Evolutionary conservation across 2,888 invertebrate species (phyloP), one percentile per base, ranked within the genome.

Genomic region (Frankliniella fusca): DNA sequence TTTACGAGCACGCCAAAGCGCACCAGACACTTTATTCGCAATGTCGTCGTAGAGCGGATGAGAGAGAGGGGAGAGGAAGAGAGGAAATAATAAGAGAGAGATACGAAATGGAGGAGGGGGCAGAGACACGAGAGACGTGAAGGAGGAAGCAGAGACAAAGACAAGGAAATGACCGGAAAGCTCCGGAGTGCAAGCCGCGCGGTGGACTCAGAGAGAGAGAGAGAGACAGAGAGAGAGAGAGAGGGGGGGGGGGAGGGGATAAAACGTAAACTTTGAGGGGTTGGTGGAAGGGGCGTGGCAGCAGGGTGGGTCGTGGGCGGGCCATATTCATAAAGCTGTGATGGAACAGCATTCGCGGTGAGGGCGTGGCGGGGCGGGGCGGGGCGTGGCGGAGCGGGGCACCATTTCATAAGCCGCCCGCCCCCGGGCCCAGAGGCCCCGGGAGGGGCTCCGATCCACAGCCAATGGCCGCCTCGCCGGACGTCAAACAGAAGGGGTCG

Each of bases 321-420:
- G 20, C 70, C 70, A 70, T 70, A 70, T 70, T 70, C 70, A 70
- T 70, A 70, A 70, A 23, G 23, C 70, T 23, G 20, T 18, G 54
- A 54, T 54, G 54, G 54, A 12, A 54, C 54, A 54, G 54, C 54
- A 18, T 3, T 12, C 54, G 61, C 11, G 61, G 61, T n/a, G 61
- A 18, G 8, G 15, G 50, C 50, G 50, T 50, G 50, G n/a, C n/a
- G n/a, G n/a, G n/a, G n/a, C n/a, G n/a, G n/a, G n/a, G 70, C 70
- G 23, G 12, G 70, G 27, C 70, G 70, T 2, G 70, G 70, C 70
- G 70, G 27, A 11, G 8, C 23, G 70, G 61, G 61, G 61, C 61
- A 61, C 27, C 70, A 76, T 76, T 76, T 76, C 70, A 76, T 76
- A 76, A 76, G 70, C 61, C n/a, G 61, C 18, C 20, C 20, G 20